These are phyloP conservation scores for Scotopteryx bipunctaria DNA, from an alignment of 2,888 invertebrate species.

Conservation along the genomic window DNA sequence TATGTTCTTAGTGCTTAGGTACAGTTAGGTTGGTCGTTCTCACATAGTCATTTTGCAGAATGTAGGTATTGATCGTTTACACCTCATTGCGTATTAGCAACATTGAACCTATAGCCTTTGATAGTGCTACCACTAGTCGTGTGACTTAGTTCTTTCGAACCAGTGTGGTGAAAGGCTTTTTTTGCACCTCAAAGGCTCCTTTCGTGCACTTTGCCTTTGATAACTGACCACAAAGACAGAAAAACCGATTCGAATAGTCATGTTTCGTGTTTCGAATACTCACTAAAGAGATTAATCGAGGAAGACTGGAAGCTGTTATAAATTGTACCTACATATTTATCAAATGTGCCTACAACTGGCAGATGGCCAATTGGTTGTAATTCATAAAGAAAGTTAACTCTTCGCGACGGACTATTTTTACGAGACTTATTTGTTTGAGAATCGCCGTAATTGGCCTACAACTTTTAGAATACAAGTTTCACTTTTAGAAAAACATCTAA, in stretches of 20 bases:
- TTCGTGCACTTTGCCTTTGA: too few species aligned
- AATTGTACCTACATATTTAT: background rate
- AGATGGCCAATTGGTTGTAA: background rate
- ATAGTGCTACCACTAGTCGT: background rate
- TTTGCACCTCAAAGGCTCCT: too few species aligned
- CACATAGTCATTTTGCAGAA: slow-evolving; percentile 1
- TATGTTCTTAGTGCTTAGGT: too few species aligned
- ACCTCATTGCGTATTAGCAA: background rate
- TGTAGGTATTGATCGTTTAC: slow-evolving; percentile 8
- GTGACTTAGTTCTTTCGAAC: too few species aligned
- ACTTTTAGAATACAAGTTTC: too few species aligned
- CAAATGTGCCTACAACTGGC: background rate
- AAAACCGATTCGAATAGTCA: background rate
- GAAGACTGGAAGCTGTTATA: background rate
- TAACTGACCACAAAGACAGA: too few species aligned
- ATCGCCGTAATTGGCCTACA: too few species aligned
- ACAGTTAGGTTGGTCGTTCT: too few species aligned
- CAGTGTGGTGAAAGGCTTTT: too few species aligned
- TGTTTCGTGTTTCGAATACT: too few species aligned
- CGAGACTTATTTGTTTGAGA: too few species aligned
- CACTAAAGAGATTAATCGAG: slow-evolving; percentile 3
- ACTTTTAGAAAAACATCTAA: too few species aligned
- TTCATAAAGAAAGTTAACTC: background rate
- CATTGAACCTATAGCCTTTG: background rate
- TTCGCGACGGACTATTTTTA: background rate